These are phyloP conservation scores for Gastrophryne carolinensis DNA, from an alignment of 2,797 vertebrate species.

Conservation along the genomic window DNA sequence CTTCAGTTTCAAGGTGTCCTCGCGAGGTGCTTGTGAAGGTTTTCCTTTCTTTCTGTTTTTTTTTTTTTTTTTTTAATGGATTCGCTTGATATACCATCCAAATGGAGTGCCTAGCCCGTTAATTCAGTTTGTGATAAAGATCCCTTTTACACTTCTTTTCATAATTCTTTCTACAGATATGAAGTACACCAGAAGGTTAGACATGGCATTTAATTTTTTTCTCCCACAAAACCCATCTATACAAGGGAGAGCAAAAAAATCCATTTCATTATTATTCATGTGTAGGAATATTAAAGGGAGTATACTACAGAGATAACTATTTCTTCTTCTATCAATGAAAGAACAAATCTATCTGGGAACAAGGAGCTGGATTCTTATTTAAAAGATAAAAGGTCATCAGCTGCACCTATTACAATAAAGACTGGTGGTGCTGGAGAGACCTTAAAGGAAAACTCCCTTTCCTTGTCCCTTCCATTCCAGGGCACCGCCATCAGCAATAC, in stretches of 20 bases:
- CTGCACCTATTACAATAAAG: conserved; percentile 77
- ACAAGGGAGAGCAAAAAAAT: conserved; percentile 77
- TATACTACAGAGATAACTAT: conserved; percentile 87
- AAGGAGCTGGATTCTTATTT: conserved; percentile 87
- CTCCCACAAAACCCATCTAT: conserved; percentile 79
- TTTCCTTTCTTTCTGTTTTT: conserved; percentile 68
- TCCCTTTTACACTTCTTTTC: conserved; percentile 94
- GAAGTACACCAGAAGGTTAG: conserved; percentile 98
- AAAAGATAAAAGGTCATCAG: conserved; percentile 90
- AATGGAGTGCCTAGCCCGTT: conserved; percentile 99
- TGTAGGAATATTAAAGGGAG: conserved; percentile 85
- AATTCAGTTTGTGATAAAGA: conserved; percentile 99
- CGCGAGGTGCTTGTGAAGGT: conserved; percentile 90
- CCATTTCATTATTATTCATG: conserved; percentile 99
- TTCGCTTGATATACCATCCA: conserved; percentile 99
- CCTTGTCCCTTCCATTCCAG: too few species aligned
- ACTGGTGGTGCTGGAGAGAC: conserved; percentile 64
- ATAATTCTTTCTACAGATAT: conserved; percentile 96
- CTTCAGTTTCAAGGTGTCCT: conserved; percentile 99
- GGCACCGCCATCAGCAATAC: too few species aligned
- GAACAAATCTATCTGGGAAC: conserved; percentile 85
- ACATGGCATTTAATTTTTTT: conserved; percentile 92
- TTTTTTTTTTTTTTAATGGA: conserved; percentile 81
- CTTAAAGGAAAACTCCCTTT: too few species aligned
- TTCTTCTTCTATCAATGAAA: conserved; percentile 81